A percentile compares a stretch with the other conserved stretches of the same genome.
Conservation (phyloP, 2,888 invertebrate genomes). For the Catocala nupta region DNA sequence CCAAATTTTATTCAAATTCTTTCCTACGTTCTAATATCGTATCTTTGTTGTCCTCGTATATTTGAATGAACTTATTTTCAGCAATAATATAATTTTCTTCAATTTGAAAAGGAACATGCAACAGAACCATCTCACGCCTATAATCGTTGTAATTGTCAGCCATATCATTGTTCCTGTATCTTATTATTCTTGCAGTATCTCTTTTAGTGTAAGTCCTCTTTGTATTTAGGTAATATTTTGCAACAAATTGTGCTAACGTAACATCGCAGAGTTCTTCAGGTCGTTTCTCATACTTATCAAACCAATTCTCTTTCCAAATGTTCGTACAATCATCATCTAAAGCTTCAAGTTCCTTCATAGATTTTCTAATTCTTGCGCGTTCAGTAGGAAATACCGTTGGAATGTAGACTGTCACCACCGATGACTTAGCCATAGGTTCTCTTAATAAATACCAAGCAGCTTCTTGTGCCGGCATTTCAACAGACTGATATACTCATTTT, state of each 20-base stretch:
- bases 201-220: constrained; percentile 43
- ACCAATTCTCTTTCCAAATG: constrained; percentile 70
- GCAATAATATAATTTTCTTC: constrained; percentile 64
- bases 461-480: constrained; percentile 64
- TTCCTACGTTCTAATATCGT: too few species aligned
- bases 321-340: constrained; percentile 61
- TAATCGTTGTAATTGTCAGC: constrained; percentile 60
- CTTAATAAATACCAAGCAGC: constrained; percentile 60
- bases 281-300: constrained; percentile 69
- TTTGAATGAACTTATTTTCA: constrained; percentile 57
- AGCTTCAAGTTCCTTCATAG: constrained; percentile 57
- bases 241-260: constrained; percentile 66
- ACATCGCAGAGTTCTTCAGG: constrained; percentile 59
- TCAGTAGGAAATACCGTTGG: constrained; percentile 61
- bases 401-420: constrained; percentile 42
- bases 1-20: too few species aligned
- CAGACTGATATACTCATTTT: constrained; percentile 47
- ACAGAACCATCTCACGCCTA: constrained; percentile 61
- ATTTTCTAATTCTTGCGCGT: constrained; percentile 59
- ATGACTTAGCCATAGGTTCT: constrained; percentile 49
- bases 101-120: constrained; percentile 64
- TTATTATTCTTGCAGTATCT: constrained; percentile 54
- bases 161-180: constrained; percentile 66
- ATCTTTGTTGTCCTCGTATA: too few species aligned
- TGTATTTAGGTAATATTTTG: constrained; percentile 54